Evolutionary conservation across 2,797 vertebrate species (phyloP).

Genomic region (Hippoglossus hippoglossus): DNA sequence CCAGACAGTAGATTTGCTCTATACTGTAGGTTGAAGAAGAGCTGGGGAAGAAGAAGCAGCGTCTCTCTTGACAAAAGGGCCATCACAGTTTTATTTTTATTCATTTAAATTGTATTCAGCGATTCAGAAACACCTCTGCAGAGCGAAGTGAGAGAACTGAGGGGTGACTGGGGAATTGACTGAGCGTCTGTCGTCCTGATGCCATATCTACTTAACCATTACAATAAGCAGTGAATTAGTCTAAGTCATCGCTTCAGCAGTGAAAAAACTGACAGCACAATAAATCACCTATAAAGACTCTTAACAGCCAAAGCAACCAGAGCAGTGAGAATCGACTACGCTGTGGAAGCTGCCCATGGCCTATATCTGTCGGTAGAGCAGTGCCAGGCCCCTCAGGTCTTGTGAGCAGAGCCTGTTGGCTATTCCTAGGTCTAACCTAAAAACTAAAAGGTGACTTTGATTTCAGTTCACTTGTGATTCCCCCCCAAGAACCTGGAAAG

Average conservation of each 20-base stretch:
- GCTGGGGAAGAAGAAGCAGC: not conserved
- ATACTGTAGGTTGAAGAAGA: not conserved
- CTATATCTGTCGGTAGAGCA: constrained; percentile 49
- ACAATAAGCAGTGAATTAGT: constrained; percentile 3
- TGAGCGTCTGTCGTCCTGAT: not conserved
- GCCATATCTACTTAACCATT: constrained; percentile 13
- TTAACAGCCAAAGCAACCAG: constrained; percentile 19
- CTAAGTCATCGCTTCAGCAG: not conserved
- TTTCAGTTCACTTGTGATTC: constrained; percentile 2
- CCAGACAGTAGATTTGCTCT: not conserved
- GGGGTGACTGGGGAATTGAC: constrained; percentile 16
- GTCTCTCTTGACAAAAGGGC: constrained; percentile 39
- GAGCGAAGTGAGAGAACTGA: constrained; percentile 51
- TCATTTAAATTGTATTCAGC: not conserved
- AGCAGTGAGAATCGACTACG: constrained; percentile 30
- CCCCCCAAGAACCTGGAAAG: not conserved
- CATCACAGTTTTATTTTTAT: constrained; percentile 11
- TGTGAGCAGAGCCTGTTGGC: constrained; percentile 33
- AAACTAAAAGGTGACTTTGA: constrained; percentile 50
- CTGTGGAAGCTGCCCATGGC: constrained; percentile 45
- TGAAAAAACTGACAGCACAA: not conserved
- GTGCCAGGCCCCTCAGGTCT: constrained; percentile 56
- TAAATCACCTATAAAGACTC: constrained; percentile 7
- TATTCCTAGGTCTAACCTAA: constrained; percentile 67
- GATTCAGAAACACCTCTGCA: constrained; percentile 54